Percentiles rank a stretch among this genome's conserved stretches.
phyloP scores from a whole-genome alignment of 1,140 invertebrate genomes.

The Psix sp. region DNA sequence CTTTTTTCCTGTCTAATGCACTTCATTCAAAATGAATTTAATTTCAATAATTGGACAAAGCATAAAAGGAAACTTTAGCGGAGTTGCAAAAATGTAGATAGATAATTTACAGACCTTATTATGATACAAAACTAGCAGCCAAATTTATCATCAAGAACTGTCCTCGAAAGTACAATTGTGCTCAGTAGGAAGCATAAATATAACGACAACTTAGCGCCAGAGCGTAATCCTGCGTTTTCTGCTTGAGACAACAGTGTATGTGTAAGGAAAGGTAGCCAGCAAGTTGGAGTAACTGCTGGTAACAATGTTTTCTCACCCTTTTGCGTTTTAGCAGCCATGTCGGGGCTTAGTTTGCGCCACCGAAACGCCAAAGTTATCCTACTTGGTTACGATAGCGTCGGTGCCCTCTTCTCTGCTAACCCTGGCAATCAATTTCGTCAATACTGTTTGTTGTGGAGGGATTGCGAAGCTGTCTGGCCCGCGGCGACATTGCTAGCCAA shows the following conservation, averaged over 20 bases:
- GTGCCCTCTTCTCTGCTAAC: constrained; percentile 30
- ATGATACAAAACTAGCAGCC: constrained; percentile 5
- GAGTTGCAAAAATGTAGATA: background rate
- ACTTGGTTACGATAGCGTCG: constrained; percentile 63
- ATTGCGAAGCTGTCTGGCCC: constrained; percentile 57
- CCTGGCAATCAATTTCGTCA: constrained; percentile 74
- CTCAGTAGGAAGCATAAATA: constrained; percentile 28
- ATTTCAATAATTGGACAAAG: too few relatives aligned
- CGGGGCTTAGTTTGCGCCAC: constrained; percentile 31
- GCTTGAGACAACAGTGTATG: constrained; percentile 66
- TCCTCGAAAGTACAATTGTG: constrained; percentile 8
- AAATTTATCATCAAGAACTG: constrained; percentile 10
- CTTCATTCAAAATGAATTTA: too few relatives aligned
- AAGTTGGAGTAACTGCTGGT: constrained; percentile 70
- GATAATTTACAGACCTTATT: background rate
- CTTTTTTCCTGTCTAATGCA: background rate
- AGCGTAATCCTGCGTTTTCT: constrained; percentile 50
- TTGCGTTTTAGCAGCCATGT: constrained; percentile 66
- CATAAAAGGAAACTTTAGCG: too few relatives aligned
- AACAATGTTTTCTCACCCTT: constrained; percentile 76
- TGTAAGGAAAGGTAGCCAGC: constrained; percentile 57
- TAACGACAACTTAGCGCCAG: constrained; percentile 19
- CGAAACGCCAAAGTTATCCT: constrained; percentile 45
- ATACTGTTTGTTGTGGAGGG: constrained; percentile 73
- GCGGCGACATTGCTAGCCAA: constrained; percentile 50